These are phyloP conservation scores for Brachyptera putata DNA, from an alignment of 2,888 invertebrate species.

Conservation along the genomic window DNA sequence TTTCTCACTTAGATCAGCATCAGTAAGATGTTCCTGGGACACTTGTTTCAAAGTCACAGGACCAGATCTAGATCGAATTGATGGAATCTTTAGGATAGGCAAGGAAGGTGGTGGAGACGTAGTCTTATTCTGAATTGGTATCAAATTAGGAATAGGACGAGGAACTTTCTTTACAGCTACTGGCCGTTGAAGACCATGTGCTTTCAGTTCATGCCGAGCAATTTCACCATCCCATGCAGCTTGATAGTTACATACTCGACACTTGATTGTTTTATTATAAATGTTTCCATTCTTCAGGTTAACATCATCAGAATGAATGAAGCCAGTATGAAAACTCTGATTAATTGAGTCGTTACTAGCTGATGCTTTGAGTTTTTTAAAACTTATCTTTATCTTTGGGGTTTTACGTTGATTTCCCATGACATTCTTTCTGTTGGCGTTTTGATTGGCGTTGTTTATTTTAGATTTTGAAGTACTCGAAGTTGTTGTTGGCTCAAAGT, in stretches of 20 bases:
- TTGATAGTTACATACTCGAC: slow-evolving; percentile 41
- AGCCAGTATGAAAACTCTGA: slow-evolving; percentile 37
- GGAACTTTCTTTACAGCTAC: slow-evolving; percentile 43
- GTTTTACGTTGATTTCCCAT: neutral
- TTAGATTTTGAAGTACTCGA: no score
- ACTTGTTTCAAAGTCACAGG: slow-evolving; percentile 30
- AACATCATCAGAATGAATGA: slow-evolving; percentile 39
- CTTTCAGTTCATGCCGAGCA: slow-evolving; percentile 50
- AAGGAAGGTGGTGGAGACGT: slow-evolving; percentile 20
- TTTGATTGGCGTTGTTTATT: no score
- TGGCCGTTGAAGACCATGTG: slow-evolving; percentile 43
- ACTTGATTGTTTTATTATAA: slow-evolving; percentile 39
- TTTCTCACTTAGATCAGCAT: slow-evolving; percentile 44
- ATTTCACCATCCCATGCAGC: slow-evolving; percentile 48
- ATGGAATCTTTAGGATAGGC: slow-evolving; percentile 33
- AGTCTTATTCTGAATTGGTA: slow-evolving; percentile 53
- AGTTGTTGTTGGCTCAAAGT: no score
- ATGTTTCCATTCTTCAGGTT: slow-evolving; percentile 35
- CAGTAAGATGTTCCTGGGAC: slow-evolving; percentile 33
- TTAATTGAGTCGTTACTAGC: slow-evolving; percentile 33
- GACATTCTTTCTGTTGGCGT: no score
- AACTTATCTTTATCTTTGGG: slow-evolving; percentile 36
- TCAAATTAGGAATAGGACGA: slow-evolving; percentile 70
- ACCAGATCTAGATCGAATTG: slow-evolving; percentile 5
- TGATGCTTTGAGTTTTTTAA: slow-evolving; percentile 34